phyloP scores from a whole-genome alignment of 2,797 vertebrate species.

The Pantherophis vulpinus region DNA sequence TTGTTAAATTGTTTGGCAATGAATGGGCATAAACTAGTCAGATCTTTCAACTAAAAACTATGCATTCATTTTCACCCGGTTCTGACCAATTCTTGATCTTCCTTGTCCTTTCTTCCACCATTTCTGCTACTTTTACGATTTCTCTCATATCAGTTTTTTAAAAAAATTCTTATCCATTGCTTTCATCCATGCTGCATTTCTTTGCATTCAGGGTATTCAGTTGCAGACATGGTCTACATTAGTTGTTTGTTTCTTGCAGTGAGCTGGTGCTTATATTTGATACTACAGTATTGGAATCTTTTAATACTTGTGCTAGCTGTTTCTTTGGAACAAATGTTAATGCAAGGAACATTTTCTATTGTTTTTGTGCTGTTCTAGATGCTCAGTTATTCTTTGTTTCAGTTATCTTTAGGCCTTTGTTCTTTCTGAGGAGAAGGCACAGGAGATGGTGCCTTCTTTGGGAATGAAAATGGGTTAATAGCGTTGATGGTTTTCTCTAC shows the following conservation, averaged over 20 bases:
- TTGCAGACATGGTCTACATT: not conserved
- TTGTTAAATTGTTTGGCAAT: not conserved
- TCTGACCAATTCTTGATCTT: not conserved
- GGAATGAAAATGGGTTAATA: not conserved
- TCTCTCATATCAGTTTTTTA: not conserved
- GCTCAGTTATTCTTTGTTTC: not conserved
- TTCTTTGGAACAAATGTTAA: not conserved
- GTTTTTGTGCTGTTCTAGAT: not conserved
- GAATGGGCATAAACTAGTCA: not conserved
- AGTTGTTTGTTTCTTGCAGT: not conserved
- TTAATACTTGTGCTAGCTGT: not conserved
- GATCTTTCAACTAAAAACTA: not conserved
- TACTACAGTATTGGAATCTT: not conserved
- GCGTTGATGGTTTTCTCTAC: not conserved
- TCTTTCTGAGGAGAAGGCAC: not conserved
- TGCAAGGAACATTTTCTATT: not conserved
- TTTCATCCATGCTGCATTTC: not conserved
- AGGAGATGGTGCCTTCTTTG: not conserved
- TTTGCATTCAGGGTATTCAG: not conserved
- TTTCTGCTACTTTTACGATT: not conserved
- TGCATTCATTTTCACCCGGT: not conserved
- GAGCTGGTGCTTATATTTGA: not conserved
- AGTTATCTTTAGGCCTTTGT: not conserved
- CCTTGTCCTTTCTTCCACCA: not conserved
- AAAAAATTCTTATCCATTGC: not conserved